phyloP scores from a whole-genome alignment of 2,888 invertebrate species.

The Schizotus pectinicornis region DNA sequence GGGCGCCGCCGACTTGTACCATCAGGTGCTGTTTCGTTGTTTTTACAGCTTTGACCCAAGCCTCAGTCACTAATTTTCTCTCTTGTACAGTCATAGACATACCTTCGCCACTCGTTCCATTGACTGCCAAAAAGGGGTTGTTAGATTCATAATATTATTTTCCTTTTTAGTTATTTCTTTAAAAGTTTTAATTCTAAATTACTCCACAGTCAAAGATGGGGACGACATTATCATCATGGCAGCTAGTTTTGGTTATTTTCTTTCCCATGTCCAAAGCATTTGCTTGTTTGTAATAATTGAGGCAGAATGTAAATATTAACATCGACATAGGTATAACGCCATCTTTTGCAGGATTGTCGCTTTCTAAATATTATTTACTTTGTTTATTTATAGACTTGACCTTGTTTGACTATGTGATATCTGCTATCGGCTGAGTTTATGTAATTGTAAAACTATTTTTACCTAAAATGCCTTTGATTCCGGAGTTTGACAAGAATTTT shows the following conservation, averaged over 20 bases:
- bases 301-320: not conserved
- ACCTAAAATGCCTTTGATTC: conserved; percentile 74
- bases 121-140: conserved; percentile 68
- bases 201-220: too few relatives aligned
- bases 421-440: not conserved
- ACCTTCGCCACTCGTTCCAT: conserved; percentile 83
- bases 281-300: too few relatives aligned
- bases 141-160: too few relatives aligned
- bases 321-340: not conserved
- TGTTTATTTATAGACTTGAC: not conserved
- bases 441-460: conserved; percentile 36
- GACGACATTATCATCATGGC: too few relatives aligned
- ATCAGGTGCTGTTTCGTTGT: conserved; percentile 67
- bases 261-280: too few relatives aligned
- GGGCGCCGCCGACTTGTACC: conserved; percentile 75
- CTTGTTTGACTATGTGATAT: conserved; percentile 3
- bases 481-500: conserved; percentile 64
- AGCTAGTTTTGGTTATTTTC: too few relatives aligned
- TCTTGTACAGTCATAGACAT: conserved; percentile 70
- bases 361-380: not conserved
- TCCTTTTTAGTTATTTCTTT: too few relatives aligned
- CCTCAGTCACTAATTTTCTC: conserved; percentile 69
- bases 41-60: conserved; percentile 67
- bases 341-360: not conserved
- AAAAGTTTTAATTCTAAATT: not conserved